Evolutionary conservation across 2,113 vertebrate species (phyloP).

Genomic region (Chrysochloris asiatica): DNA sequence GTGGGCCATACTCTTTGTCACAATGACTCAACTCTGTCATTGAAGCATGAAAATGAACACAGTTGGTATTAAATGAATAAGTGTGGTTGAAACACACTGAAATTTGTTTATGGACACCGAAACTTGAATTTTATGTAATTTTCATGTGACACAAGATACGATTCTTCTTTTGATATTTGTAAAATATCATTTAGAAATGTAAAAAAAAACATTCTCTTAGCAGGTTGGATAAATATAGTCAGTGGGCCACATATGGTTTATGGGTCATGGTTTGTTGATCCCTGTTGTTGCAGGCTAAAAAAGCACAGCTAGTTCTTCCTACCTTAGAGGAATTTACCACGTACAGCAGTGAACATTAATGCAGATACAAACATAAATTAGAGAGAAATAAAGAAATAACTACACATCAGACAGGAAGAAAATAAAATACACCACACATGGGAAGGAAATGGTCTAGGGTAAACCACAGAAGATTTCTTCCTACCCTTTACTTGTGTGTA

Average conservation of each 20-base stretch:
- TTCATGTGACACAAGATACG: constrained; percentile 4
- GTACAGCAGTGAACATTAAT: neutral
- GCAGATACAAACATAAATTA: neutral
- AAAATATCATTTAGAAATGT: neutral
- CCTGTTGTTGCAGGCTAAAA: neutral
- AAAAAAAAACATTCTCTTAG: constrained; percentile 8
- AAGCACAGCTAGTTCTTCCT: neutral
- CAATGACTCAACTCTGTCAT: neutral
- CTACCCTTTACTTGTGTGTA: neutral
- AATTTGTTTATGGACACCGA: constrained; percentile 17
- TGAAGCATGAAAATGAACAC: neutral
- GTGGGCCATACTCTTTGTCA: neutral
- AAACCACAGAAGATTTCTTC: neutral
- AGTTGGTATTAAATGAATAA: neutral
- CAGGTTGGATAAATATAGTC: neutral
- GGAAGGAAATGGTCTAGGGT: neutral
- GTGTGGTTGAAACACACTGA: neutral
- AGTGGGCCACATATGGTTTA: neutral
- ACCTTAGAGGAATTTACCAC: neutral
- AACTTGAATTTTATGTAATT: constrained; percentile 30
- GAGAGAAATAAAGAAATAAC: neutral
- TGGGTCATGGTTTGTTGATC: neutral
- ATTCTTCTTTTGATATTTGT: constrained; percentile 40
- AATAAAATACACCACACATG: neutral
- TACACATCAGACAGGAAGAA: too few relatives aligned